Conservation (phyloP, 1,140 invertebrate species). For the Diprion similis region DNA sequence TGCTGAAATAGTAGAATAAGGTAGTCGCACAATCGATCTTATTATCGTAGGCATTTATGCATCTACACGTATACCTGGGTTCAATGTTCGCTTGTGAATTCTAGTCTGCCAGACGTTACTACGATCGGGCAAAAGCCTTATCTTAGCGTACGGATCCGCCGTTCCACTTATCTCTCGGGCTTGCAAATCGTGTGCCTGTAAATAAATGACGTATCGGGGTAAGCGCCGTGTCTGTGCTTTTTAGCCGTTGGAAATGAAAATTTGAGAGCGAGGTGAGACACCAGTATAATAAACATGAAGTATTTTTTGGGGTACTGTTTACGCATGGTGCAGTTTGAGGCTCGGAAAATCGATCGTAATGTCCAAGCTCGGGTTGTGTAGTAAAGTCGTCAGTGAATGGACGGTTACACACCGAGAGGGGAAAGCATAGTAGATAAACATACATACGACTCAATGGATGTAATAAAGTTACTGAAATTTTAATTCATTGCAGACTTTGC, state of each 20-base stretch:
- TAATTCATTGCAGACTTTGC: no score
- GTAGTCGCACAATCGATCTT: not conserved
- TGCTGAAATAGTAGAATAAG: constrained; percentile 15
- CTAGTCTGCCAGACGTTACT: constrained; percentile 68
- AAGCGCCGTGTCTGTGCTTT: not conserved
- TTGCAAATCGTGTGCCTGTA: constrained; percentile 65
- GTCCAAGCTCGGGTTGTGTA: no score
- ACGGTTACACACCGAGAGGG: no score
- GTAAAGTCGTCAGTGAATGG: no score
- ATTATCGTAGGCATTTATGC: constrained; percentile 9
- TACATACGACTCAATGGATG: no score
- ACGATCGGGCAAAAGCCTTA: constrained; percentile 65
- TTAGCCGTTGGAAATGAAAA: not conserved
- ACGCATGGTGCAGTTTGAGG: no score
- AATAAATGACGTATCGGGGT: constrained; percentile 5
- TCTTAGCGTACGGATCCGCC: constrained; percentile 68
- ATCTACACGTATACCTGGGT: constrained; percentile 60
- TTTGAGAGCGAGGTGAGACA: not conserved
- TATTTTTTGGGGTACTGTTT: no score
- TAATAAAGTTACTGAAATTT: no score
- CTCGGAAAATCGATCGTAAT: no score
- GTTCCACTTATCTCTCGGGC: constrained; percentile 66
- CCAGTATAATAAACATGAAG: no score
- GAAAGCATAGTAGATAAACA: no score
- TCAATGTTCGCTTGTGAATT: constrained; percentile 70